phyloP scores from a whole-genome alignment of 2,888 invertebrate species.

The Apeira syringaria region DNA sequence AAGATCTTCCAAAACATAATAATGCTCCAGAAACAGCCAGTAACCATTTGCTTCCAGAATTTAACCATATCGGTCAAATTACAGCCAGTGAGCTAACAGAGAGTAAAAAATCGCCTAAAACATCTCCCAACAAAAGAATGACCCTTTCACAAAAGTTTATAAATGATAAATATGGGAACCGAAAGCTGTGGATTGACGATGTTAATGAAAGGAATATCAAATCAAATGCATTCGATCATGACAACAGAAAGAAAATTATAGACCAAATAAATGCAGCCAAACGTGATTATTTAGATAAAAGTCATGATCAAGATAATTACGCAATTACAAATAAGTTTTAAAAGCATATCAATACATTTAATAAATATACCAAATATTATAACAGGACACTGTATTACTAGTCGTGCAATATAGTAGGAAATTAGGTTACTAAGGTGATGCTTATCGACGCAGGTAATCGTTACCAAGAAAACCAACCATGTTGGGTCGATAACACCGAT shows the following conservation, averaged over 20 bases:
- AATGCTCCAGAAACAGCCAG: conserved; percentile 41
- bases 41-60: conserved; percentile 75
- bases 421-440: conserved; percentile 54
- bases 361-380: conserved; percentile 31
- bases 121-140: conserved; percentile 63
- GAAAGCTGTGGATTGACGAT: conserved; percentile 75
- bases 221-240: conserved; percentile 56
- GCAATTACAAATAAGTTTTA: conserved; percentile 46
- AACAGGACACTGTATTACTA: conserved; percentile 42
- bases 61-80: conserved; percentile 77
- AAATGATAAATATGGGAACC: conserved; percentile 79
- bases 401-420: conserved; percentile 58
- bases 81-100: conserved; percentile 58
- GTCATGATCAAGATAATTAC: conserved; percentile 55
- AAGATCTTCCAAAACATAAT: conserved; percentile 68
- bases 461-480: conserved; percentile 49
- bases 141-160: conserved; percentile 80
- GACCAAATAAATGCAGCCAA: conserved; percentile 65
- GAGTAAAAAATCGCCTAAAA: conserved; percentile 65
- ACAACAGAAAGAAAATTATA: conserved; percentile 66
- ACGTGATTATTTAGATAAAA: conserved; percentile 57
- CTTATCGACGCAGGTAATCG: conserved; percentile 65
- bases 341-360: conserved; percentile 17
- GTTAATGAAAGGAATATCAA: conserved; percentile 58
- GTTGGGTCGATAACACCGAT: conserved; percentile 60